These are phyloP conservation scores for Strigamia transsilvanica DNA, from an alignment of 2,888 invertebrate genomes.

Conservation along the genomic window DNA sequence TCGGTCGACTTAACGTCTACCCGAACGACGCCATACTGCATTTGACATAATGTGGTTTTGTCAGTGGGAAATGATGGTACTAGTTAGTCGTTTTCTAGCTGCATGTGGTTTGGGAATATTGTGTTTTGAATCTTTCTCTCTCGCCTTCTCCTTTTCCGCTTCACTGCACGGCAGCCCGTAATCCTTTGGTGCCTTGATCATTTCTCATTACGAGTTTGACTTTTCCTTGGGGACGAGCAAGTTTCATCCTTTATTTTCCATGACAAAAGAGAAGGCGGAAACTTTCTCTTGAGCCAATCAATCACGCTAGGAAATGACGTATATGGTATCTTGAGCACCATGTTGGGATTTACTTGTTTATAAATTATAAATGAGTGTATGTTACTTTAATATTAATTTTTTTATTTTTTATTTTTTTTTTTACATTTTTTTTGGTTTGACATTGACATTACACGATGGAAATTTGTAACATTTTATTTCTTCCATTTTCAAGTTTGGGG, in stretches of 20 bases:
- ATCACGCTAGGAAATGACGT: constrained; percentile 23
- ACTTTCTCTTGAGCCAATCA: constrained; percentile 33
- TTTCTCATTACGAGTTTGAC: constrained; percentile 44
- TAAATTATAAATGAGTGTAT: neutral
- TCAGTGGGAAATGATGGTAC: constrained; percentile 14
- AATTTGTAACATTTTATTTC: neutral
- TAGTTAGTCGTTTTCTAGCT: constrained; percentile 39
- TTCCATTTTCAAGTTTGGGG: neutral
- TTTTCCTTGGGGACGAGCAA: constrained; percentile 42
- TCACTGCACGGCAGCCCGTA: constrained; percentile 24
- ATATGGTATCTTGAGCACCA: neutral
- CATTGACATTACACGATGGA: constrained; percentile 11
- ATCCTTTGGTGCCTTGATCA: constrained; percentile 44
- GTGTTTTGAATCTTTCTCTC: constrained; percentile 39
- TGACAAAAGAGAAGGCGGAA: constrained; percentile 32
- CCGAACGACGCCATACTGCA: constrained; percentile 8
- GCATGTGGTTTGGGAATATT: constrained; percentile 39
- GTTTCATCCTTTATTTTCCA: constrained; percentile 44
- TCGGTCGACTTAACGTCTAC: neutral
- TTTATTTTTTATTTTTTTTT: neutral
- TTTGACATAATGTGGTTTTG: constrained; percentile 32
- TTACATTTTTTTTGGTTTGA: too few relatives aligned
- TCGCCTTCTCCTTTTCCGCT: constrained; percentile 38
- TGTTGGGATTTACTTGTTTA: neutral
- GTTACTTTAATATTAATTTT: neutral